Percentiles rank a stretch among this genome's conserved stretches.
Conservation (phyloP, 2,113 vertebrate species). For the Numenius arquata region DNA sequence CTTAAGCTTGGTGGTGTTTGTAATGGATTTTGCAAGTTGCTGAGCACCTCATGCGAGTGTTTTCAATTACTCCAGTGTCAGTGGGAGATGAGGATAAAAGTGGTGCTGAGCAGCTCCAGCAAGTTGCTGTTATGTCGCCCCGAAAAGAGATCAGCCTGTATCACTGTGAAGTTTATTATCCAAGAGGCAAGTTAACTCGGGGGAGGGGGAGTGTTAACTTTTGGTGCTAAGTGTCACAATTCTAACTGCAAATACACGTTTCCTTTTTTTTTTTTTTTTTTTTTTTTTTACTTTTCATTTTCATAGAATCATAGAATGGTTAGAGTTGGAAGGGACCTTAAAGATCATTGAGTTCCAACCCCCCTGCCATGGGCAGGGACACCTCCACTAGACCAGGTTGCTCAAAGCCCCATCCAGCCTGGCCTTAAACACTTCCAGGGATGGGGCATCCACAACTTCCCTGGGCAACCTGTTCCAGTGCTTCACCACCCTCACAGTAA, state of each 20-base stretch:
- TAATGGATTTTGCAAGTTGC: neutral
- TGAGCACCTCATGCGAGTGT: neutral
- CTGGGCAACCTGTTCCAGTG: too few relatives aligned
- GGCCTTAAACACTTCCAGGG: too few relatives aligned
- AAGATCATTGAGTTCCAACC: too few relatives aligned
- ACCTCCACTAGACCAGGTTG: too few relatives aligned
- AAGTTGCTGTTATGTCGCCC: neutral
- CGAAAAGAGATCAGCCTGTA: neutral
- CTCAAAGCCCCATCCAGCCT: too few relatives aligned
- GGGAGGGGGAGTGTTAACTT: neutral
- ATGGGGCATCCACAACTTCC: too few relatives aligned
- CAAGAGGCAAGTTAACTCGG: neutral
- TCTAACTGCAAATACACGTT: neutral
- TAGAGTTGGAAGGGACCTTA: too few relatives aligned
- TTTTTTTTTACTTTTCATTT: neutral
- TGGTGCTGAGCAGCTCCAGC: neutral
- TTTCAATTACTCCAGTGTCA: neutral
- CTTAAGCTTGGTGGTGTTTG: neutral
- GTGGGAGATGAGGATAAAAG: neutral
- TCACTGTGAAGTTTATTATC: neutral
- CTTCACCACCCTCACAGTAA: too few relatives aligned
- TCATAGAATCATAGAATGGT: too few relatives aligned
- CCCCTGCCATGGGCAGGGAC: too few relatives aligned
- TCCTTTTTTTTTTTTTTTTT: neutral
- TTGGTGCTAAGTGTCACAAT: neutral